Conservation (phyloP, 2,797 vertebrate genomes). For the Oreochromis grahami region DNA sequence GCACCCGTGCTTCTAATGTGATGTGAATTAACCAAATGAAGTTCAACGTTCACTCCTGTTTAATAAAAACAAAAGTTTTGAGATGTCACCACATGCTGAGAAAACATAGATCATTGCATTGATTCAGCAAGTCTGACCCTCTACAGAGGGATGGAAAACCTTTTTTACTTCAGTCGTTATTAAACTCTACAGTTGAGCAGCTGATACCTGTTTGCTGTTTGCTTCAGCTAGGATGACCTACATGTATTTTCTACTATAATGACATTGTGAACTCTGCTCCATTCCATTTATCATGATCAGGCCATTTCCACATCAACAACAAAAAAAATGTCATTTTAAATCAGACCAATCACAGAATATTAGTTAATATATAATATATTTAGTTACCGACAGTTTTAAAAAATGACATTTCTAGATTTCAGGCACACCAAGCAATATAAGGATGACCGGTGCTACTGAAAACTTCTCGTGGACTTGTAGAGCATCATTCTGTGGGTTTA, state of each 20-base stretch:
- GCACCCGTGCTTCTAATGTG: not conserved
- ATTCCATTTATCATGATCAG: not conserved
- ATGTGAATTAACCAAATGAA: not conserved
- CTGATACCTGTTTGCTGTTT: not conserved
- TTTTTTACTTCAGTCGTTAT: not conserved
- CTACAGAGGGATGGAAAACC: not conserved
- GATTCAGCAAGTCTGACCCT: not conserved
- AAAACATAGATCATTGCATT: not conserved
- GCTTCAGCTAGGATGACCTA: not conserved
- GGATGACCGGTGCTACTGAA: not conserved
- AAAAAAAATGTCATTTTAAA: not conserved
- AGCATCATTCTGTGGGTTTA: constrained; percentile 28
- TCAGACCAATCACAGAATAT: not conserved
- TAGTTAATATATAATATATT: not conserved
- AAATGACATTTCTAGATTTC: not conserved
- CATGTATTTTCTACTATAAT: not conserved
- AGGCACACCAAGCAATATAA: not conserved
- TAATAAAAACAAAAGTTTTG: not conserved
- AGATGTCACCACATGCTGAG: not conserved
- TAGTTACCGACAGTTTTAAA: not conserved
- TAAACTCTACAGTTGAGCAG: not conserved
- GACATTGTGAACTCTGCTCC: not conserved
- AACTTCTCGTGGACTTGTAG: not conserved
- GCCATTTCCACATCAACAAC: not conserved
- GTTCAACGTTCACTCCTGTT: not conserved